Evolutionary conservation across 2,113 vertebrate species (phyloP), one percentile per base, ranked within the genome.

Genomic region (Nyctereutes procyonoides): DNA sequence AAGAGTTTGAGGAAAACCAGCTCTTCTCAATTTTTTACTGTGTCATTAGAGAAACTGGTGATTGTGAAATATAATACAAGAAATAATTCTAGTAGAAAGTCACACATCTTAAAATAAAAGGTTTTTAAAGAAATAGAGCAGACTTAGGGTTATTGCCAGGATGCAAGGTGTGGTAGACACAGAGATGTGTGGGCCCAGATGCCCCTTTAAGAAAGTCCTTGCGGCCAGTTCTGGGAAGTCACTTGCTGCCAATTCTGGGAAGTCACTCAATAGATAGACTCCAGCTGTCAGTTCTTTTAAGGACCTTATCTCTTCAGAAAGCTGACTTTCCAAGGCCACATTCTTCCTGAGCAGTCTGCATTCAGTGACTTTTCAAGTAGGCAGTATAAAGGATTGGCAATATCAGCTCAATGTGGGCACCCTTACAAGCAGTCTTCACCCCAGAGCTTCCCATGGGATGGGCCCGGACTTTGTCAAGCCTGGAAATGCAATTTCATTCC

Each of bases 391-490:
- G 1, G 5, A 8, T 13, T n/a, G 60, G 55, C 6, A 92, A 20
- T 30, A 71, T 94, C 8, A 76, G 62, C 15, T 92, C 58, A 30
- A 0, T 17, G 10, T 84, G 43, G 28, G 5, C 60, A 77, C 6
- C 16, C 20, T 20, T 53, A 22, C 48, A 48, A 56, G 26, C 13
- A 67, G 3, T 88, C 5, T 38, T 81, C 4, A 12, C 1, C 19
- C 0, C 63, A 86, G 0, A 85, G 4, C 19, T 80, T 3, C 13
- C 20, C 2, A 0, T 6, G 14, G 10, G 2, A 38, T 7, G 53
- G 28, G 24, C 3, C 35, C 35, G 65, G 12, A 7, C 8, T 65
- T 92, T 69, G 24, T 89, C 43, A n/a, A 0, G 1, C 28, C 51
- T 89, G 7, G 48, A 30, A 76, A 24, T 0, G 10, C 20, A 58